Conservation (phyloP, 2,888 invertebrate genomes). For the Sinotaia quadrata region DNA sequence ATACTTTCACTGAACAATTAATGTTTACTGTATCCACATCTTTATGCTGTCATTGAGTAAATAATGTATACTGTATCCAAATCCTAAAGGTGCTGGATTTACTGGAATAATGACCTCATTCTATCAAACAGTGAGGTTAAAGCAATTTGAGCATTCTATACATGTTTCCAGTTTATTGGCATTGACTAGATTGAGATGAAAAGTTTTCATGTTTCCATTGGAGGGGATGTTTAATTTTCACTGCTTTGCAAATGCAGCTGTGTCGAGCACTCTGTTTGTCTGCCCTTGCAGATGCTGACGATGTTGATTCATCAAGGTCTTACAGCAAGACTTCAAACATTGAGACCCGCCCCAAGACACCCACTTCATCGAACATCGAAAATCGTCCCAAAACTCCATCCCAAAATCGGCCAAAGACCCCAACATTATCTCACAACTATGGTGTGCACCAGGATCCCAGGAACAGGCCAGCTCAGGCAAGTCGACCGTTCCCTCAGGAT, state of each 20-base stretch:
- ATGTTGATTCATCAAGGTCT: constrained; percentile 24
- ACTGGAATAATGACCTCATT: no score
- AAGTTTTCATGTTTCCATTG: not conserved
- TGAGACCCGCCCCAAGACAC: constrained; percentile 31
- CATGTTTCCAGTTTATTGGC: no score
- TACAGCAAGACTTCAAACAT: constrained; percentile 4
- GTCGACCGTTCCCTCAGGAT: constrained; percentile 33
- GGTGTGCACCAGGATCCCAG: constrained; percentile 43
- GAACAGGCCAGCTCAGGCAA: constrained; percentile 38
- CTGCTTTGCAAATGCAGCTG: constrained; percentile 22
- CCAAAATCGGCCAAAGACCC: constrained; percentile 55
- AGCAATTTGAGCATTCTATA: no score
- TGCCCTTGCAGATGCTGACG: constrained; percentile 35
- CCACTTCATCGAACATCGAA: constrained; percentile 9
- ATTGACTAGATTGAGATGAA: not conserved
- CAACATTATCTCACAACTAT: constrained; percentile 47
- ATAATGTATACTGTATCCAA: no score
- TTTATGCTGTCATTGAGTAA: no score
- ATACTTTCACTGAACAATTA: no score
- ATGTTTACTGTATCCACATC: no score
- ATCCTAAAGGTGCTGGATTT: no score
- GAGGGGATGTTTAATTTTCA: not conserved
- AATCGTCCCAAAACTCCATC: constrained; percentile 26
- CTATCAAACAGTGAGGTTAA: no score
- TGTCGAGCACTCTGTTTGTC: constrained; percentile 33